phyloP scores from a whole-genome alignment of 2,113 vertebrate species.

The Dasyprocta punctata region DNA sequence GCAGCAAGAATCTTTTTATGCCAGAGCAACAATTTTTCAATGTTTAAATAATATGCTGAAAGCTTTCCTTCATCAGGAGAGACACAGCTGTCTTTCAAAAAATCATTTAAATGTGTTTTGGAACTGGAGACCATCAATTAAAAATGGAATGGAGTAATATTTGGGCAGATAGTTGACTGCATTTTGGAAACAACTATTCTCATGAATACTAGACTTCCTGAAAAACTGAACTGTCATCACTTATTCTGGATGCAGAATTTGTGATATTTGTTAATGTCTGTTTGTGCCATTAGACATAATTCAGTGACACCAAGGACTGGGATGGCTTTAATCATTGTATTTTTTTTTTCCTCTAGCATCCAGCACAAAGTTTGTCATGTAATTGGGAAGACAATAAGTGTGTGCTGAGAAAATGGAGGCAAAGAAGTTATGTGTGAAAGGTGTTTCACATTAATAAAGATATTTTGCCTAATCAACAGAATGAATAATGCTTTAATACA shows the following conservation, averaged over 20 bases:
- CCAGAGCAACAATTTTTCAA: constrained; percentile 69
- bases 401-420: background rate
- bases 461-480: background rate
- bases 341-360: background rate
- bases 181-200: constrained; percentile 53
- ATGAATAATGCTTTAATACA: background rate
- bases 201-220: constrained; percentile 73
- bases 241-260: constrained; percentile 1
- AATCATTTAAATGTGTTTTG: constrained; percentile 57
- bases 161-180: constrained; percentile 43
- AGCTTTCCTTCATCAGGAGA: constrained; percentile 62
- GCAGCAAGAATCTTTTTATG: constrained; percentile 61
- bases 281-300: background rate
- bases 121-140: constrained; percentile 42
- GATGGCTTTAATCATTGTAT: background rate
- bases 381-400: background rate
- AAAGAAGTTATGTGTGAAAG: background rate
- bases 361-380: background rate
- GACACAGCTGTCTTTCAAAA: constrained; percentile 69
- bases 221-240: constrained; percentile 43
- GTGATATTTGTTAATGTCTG: background rate
- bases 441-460: background rate
- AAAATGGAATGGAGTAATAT: constrained; percentile 58
- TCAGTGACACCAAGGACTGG: background rate
- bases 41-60: constrained; percentile 74